Conservation (phyloP, 2,888 invertebrate genomes). For the Ophion slaviceki region DNA sequence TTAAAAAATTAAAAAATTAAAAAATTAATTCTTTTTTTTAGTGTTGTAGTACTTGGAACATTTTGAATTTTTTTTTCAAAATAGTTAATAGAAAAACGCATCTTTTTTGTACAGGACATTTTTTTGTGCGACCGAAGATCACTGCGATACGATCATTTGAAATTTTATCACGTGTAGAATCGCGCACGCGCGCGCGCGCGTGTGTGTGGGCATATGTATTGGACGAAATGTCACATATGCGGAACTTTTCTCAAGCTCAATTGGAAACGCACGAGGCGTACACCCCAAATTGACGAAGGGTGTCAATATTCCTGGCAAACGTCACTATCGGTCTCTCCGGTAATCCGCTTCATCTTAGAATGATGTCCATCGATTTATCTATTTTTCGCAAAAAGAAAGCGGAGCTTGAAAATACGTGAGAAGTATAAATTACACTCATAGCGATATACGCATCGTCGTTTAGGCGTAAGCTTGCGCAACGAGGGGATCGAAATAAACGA, state of each 20-base stretch:
- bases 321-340: background rate
- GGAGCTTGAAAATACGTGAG: background rate
- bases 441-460: background rate
- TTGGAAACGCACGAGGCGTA: background rate
- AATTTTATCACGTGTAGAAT: too few relatives aligned
- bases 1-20: too few relatives aligned
- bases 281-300: background rate
- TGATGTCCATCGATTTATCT: background rate
- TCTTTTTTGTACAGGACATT: too few relatives aligned
- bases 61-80: too few relatives aligned
- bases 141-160: too few relatives aligned
- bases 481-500: slow-evolving; percentile 1
- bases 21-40: too few relatives aligned
- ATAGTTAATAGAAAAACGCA: too few relatives aligned
- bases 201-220: background rate
- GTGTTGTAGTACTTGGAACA: too few relatives aligned
- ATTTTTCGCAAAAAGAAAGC: background rate
- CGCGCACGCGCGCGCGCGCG: too few relatives aligned
- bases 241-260: background rate
- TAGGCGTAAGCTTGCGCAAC: background rate
- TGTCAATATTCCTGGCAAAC: background rate
- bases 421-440: background rate
- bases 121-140: too few relatives aligned
- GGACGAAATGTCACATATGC: background rate
- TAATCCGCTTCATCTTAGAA: background rate